phyloP scores from a whole-genome alignment of 2,113 vertebrate species.

The Oenanthe oenanthe region DNA sequence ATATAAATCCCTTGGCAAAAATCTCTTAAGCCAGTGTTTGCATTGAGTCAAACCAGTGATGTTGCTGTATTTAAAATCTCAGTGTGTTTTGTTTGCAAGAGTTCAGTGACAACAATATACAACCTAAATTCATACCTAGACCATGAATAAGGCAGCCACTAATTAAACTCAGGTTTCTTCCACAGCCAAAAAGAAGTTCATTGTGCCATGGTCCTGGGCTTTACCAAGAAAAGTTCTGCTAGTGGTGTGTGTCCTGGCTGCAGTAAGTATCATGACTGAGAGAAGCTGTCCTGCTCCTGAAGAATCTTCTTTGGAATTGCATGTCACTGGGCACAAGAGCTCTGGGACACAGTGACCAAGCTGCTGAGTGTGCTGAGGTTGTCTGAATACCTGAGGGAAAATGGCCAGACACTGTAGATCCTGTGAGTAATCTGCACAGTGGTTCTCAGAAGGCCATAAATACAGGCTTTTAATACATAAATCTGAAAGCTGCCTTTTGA shows the following conservation, averaged over 20 bases:
- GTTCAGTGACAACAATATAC: neutral
- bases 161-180: neutral
- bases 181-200: neutral
- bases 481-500: neutral
- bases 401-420: neutral
- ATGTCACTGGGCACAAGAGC: neutral
- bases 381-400: neutral
- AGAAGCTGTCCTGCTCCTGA: neutral
- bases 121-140: neutral
- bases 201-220: neutral
- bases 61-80: neutral
- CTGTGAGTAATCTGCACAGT: neutral
- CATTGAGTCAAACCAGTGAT: neutral
- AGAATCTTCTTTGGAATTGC: neutral
- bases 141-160: neutral
- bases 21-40: neutral
- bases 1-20: neutral
- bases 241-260: neutral
- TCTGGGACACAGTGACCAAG: neutral
- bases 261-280: neutral
- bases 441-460: neutral
- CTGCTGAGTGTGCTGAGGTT: fast-evolving
- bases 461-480: neutral
- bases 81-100: neutral
- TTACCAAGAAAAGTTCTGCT: neutral